These are phyloP conservation scores for Xyrauchen texanus DNA, from an alignment of 2,113 vertebrate genomes.

Conservation along the genomic window DNA sequence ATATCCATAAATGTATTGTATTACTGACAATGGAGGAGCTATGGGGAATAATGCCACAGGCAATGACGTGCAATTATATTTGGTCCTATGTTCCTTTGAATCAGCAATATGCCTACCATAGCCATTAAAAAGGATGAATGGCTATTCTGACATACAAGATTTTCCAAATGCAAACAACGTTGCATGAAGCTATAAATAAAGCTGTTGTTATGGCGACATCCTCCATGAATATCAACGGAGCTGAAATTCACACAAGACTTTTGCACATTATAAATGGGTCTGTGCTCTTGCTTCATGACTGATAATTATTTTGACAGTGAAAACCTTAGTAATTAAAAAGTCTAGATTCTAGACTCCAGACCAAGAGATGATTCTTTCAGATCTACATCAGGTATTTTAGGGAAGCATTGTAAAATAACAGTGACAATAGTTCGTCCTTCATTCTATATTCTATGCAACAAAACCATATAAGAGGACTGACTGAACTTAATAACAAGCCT, in stretches of 20 bases:
- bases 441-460: not conserved
- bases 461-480: not conserved
- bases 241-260: not conserved
- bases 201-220: slow-evolving; percentile 2
- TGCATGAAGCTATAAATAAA: slow-evolving; percentile 30
- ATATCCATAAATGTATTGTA: not conserved
- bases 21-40: slow-evolving; percentile 11
- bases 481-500: too few species aligned
- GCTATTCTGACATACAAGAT: slow-evolving; percentile 6
- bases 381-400: not conserved
- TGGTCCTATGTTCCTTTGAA: slow-evolving; percentile 7
- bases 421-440: not conserved
- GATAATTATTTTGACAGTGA: not conserved
- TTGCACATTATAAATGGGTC: not conserved
- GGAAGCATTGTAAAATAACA: not conserved
- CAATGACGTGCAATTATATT: slow-evolving; percentile 29
- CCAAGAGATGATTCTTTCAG: not conserved
- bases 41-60: slow-evolving; percentile 16
- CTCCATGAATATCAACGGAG: slow-evolving; percentile 1
- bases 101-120: slow-evolving; percentile 2
- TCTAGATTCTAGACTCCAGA: not conserved
- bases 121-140: slow-evolving; percentile 17
- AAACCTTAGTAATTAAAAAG: not conserved
- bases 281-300: not conserved
- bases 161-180: not conserved